phyloP scores from a whole-genome alignment of 2,888 invertebrate genomes.

The Deilephila elpenor region DNA sequence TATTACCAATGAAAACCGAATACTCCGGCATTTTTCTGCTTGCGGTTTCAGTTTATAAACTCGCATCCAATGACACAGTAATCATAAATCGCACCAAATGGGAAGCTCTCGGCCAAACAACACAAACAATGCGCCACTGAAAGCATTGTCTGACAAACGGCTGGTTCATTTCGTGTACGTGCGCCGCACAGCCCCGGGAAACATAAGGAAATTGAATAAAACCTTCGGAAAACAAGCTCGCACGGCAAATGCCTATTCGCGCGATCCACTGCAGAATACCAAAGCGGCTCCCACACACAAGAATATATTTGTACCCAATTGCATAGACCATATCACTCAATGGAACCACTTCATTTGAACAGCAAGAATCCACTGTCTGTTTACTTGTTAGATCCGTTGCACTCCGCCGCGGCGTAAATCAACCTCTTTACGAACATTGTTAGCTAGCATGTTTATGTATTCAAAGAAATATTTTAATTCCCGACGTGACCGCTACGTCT shows the following conservation, averaged over 20 bases:
- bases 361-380: conserved; percentile 27
- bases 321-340: conserved; percentile 17
- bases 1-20: too few species aligned
- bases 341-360: conserved; percentile 41
- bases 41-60: not conserved
- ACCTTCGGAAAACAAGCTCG: not conserved
- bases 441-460: conserved; percentile 27
- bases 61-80: not conserved
- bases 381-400: conserved; percentile 27
- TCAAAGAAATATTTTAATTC: conserved; percentile 27
- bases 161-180: conserved; percentile 18
- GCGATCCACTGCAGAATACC: not conserved
- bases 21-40: too few species aligned
- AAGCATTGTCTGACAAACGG: conserved; percentile 14
- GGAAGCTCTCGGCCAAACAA: conserved; percentile 15
- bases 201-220: conserved; percentile 27
- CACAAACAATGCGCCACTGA: conserved; percentile 12
- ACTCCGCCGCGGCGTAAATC: conserved; percentile 25
- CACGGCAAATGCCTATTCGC: conserved; percentile 10
- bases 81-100: conserved; percentile 13
- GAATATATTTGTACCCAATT: conserved; percentile 34
- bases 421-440: conserved; percentile 25
- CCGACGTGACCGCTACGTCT: conserved; percentile 30
- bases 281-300: conserved; percentile 33
- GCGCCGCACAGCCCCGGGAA: not conserved